Evolutionary conservation across 2,888 invertebrate genomes (phyloP).

Genomic region (Clistopyga incitator): DNA sequence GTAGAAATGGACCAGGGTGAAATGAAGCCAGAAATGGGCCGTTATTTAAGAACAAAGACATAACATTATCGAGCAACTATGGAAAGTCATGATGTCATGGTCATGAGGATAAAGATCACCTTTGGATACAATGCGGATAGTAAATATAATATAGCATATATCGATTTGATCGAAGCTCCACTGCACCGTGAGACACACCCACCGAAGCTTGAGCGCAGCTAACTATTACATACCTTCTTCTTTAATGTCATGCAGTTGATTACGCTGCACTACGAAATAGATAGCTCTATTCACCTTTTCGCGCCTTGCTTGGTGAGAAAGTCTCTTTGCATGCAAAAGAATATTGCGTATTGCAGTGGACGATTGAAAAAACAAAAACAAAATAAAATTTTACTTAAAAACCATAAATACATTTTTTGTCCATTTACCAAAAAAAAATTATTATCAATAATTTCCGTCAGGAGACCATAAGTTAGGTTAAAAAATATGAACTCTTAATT

Average conservation of each 20-base stretch:
- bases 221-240: slow-evolving; percentile 38
- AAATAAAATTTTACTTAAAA: no score
- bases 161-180: slow-evolving; percentile 21
- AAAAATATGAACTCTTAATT: no score
- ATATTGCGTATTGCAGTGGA: background rate
- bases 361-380: no score
- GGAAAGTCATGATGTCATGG: slow-evolving; percentile 18
- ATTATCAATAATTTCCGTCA: no score
- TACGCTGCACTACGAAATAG: slow-evolving; percentile 12
- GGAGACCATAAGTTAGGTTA: no score
- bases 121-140: background rate
- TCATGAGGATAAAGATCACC: slow-evolving; percentile 17
- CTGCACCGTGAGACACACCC: slow-evolving; percentile 50
- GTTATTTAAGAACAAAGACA: background rate
- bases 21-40: background rate
- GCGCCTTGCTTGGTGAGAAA: slow-evolving; percentile 21
- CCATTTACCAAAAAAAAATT: no score
- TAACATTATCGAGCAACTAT: background rate
- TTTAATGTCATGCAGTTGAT: slow-evolving; percentile 41
- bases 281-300: slow-evolving; percentile 44
- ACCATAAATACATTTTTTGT: no score
- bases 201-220: slow-evolving; percentile 42
- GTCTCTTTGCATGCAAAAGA: slow-evolving; percentile 26
- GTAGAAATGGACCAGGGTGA: no score
- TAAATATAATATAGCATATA: slow-evolving; percentile 1